phyloP scores from a whole-genome alignment of 2,888 invertebrate species.

The Steinernema carpocapsae region DNA sequence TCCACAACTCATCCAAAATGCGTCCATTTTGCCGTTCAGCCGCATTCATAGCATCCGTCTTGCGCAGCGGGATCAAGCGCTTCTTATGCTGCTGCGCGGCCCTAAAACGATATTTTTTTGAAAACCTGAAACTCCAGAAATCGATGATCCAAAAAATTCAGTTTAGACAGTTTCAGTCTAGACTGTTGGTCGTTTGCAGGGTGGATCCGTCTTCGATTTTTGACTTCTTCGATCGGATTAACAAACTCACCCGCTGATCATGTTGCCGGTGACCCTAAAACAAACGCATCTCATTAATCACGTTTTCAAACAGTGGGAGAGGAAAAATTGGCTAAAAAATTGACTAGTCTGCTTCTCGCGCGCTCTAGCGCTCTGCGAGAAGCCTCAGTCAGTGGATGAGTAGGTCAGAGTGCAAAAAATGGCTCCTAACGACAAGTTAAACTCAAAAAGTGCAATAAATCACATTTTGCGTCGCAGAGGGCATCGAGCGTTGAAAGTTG shows the following conservation, averaged over 20 bases:
- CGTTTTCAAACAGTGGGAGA: not conserved
- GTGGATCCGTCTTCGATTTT: not conserved
- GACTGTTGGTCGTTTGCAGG: not conserved
- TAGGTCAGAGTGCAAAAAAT: too few species aligned
- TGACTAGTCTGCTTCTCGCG: too few species aligned
- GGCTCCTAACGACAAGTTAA: too few species aligned
- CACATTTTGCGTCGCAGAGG: constrained; percentile 9
- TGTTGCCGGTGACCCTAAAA: constrained; percentile 67
- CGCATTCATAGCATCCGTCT: constrained; percentile 66
- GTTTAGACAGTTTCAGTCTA: not conserved
- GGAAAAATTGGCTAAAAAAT: too few species aligned
- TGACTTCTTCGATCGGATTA: not conserved
- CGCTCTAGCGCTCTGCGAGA: too few species aligned
- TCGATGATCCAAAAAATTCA: not conserved
- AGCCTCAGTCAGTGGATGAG: too few species aligned
- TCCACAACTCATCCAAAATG: constrained; percentile 63
- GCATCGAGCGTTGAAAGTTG: too few species aligned
- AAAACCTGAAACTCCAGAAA: not conserved
- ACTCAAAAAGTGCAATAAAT: constrained; percentile 25
- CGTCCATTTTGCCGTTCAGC: constrained; percentile 63
- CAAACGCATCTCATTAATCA: not conserved
- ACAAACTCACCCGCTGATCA: constrained; percentile 66
- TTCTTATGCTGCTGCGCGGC: constrained; percentile 68
- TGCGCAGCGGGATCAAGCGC: constrained; percentile 66
- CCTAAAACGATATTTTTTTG: constrained; percentile 42